Conservation (phyloP, 2,113 vertebrate species). For the Hyla sarda region DNA sequence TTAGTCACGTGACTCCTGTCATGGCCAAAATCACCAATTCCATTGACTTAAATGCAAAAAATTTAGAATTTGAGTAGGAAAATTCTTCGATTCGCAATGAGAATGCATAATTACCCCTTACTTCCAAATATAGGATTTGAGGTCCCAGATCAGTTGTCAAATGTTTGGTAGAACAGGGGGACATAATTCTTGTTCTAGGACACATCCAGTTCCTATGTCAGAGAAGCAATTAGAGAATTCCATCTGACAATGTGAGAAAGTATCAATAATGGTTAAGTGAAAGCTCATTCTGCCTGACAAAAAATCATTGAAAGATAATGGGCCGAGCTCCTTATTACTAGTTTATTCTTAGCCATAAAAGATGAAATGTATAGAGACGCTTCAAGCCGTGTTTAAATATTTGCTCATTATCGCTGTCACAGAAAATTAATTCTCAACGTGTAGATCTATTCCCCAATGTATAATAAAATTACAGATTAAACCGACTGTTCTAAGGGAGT, state of each 20-base stretch:
- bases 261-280: conserved; percentile 4
- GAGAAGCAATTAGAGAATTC: neutral
- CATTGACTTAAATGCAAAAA: too few relatives aligned
- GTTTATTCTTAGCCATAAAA: conserved; percentile 37
- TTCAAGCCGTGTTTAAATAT: conserved; percentile 29
- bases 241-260: neutral
- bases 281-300: conserved; percentile 8
- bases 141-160: too few relatives aligned
- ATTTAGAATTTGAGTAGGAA: too few relatives aligned
- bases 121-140: too few relatives aligned
- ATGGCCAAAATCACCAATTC: too few relatives aligned
- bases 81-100: too few relatives aligned
- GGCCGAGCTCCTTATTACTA: neutral
- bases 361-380: neutral
- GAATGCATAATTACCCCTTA: too few relatives aligned
- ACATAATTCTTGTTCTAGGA: neutral
- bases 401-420: conserved; percentile 34
- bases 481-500: neutral
- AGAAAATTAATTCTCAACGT: conserved; percentile 24
- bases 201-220: neutral
- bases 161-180: neutral
- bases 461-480: conserved; percentile 23
- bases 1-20: too few relatives aligned
- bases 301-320: conserved; percentile 13
- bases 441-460: conserved; percentile 29